A percentile compares a stretch with the other conserved stretches of the same genome.
These are phyloP conservation scores for Melipona quadrifasciata DNA, from an alignment of 1,140 invertebrate species.

Conservation along the genomic window DNA sequence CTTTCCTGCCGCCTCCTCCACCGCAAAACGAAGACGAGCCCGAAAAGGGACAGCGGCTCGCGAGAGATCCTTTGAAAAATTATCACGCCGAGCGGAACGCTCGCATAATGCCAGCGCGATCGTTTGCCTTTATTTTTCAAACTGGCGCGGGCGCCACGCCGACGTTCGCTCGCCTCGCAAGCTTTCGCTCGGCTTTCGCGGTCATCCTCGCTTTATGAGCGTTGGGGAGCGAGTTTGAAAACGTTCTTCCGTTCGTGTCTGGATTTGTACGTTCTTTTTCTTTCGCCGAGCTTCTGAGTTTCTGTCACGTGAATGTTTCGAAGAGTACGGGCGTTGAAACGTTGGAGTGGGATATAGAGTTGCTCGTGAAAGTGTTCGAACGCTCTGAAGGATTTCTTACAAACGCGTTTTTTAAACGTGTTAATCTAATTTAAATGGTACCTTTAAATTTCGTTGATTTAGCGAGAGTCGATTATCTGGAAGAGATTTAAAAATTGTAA, in stretches of 20 bases:
- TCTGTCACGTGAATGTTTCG: background rate
- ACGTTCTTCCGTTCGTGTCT: background rate
- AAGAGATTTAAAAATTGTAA: too few species aligned
- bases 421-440: too few species aligned
- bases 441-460: too few species aligned
- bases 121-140: conserved; percentile 64
- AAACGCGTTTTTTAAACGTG: too few species aligned
- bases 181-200: background rate
- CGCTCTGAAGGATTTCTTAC: too few species aligned
- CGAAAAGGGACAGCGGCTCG: conserved; percentile 47
- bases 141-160: conserved; percentile 17
- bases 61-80: conserved; percentile 74
- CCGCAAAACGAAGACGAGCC: conserved; percentile 59
- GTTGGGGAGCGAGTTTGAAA: too few species aligned
- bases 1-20: background rate
- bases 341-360: too few species aligned
- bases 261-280: background rate
- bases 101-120: conserved; percentile 69
- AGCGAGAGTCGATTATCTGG: too few species aligned
- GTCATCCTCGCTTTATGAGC: conserved; percentile 8
- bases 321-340: background rate
- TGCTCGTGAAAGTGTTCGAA: too few species aligned
- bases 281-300: background rate
- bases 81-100: conserved; percentile 73
- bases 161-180: conserved; percentile 2